Evolutionary conservation across 2,113 vertebrate species (phyloP).

Genomic region (Anoura caudifer): DNA sequence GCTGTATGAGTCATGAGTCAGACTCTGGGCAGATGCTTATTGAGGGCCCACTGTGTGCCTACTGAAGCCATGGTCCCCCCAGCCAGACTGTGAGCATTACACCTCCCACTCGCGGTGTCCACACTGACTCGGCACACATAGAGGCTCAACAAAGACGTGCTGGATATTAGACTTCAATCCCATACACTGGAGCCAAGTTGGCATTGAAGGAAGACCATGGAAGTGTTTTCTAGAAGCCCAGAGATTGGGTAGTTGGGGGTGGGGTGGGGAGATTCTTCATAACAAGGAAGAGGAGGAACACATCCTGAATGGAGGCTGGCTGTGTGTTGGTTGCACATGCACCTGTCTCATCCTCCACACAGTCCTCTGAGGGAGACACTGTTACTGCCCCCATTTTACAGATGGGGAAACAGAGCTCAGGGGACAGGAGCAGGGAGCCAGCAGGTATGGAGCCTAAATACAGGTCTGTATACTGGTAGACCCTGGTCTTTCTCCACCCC

Average conservation of each 20-base stretch:
- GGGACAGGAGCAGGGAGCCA: background rate
- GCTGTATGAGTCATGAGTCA: background rate
- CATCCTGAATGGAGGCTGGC: background rate
- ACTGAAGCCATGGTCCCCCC: background rate
- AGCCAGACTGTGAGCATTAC: background rate
- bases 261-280: background rate
- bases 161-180: background rate
- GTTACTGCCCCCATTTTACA: background rate
- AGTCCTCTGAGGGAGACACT: background rate
- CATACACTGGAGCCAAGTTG: too few relatives aligned
- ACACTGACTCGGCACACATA: background rate
- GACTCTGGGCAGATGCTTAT: background rate
- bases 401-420: background rate
- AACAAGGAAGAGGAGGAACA: background rate
- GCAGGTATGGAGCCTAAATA: background rate
- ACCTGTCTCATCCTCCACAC: background rate
- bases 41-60: background rate
- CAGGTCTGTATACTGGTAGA: background rate
- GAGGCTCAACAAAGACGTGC: background rate
- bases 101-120: accelerated
- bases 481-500: background rate
- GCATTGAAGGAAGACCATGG: background rate
- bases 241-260: background rate
- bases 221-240: background rate
- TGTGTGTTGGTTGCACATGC: background rate